These are phyloP conservation scores for Dione juno DNA, from an alignment of 2,888 invertebrate species.

Conservation along the genomic window DNA sequence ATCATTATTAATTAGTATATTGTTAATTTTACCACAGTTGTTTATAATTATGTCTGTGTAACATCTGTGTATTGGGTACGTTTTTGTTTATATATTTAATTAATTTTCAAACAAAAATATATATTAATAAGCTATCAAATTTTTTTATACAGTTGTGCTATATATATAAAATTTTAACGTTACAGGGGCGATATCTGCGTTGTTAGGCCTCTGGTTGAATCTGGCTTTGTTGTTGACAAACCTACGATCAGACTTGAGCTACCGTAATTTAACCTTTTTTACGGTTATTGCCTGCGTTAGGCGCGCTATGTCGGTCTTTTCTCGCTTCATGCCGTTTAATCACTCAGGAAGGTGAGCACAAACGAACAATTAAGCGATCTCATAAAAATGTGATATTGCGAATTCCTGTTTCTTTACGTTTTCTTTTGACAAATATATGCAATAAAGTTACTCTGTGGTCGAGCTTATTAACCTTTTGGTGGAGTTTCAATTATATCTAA, in stretches of 20 bases:
- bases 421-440: too few relatives aligned
- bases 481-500: too few relatives aligned
- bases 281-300: conserved; percentile 59
- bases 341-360: conserved; percentile 52
- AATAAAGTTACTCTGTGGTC: too few relatives aligned
- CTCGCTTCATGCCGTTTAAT: conserved; percentile 49
- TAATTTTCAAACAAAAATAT: background rate
- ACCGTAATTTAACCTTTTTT: conserved; percentile 70
- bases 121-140: background rate
- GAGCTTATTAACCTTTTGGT: too few relatives aligned
- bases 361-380: conserved; percentile 17
- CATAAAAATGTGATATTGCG: background rate
- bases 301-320: conserved; percentile 52
- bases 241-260: conserved; percentile 61
- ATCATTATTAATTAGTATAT: background rate
- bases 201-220: conserved; percentile 57
- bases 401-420: conserved; percentile 7
- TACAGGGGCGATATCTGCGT: conserved; percentile 58
- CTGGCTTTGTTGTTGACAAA: conserved; percentile 53
- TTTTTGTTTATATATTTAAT: background rate
- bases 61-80: background rate
- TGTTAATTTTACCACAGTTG: background rate
- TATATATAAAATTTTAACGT: background rate
- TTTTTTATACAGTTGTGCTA: background rate
- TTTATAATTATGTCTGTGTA: background rate